A percentile compares a stretch with the other conserved stretches of the same genome.
These are phyloP conservation scores for Muntiacus muntjak DNA, from an alignment of 2,113 vertebrate species.

Conservation along the genomic window DNA sequence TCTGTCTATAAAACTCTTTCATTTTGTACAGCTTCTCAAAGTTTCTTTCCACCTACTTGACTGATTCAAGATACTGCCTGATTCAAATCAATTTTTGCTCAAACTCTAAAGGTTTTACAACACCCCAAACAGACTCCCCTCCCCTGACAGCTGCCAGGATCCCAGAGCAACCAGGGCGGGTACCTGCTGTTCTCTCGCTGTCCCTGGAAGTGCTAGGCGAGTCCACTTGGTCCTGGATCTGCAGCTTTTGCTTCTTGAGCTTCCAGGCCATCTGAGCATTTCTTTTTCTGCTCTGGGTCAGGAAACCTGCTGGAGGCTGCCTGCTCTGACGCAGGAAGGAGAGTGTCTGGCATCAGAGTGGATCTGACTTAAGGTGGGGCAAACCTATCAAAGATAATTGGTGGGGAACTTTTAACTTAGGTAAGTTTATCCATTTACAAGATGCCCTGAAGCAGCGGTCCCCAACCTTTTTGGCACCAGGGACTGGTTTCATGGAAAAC, in stretches of 20 bases:
- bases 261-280: rapidly evolving
- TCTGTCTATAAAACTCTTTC: rapidly evolving
- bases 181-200: not conserved
- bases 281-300: no score
- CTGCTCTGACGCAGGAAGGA: not conserved
- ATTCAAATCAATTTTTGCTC: not conserved
- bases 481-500: not conserved
- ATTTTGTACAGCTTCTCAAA: rapidly evolving
- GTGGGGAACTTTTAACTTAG: not conserved
- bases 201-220: not conserved
- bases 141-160: rapidly evolving
- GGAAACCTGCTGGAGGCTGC: not conserved
- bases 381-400: not conserved
- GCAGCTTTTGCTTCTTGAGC: rapidly evolving
- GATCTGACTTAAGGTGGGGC: not conserved
- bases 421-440: not conserved
- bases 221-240: not conserved
- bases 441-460: not conserved
- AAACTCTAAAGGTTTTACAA: not conserved
- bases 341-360: not conserved
- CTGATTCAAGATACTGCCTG: no score
- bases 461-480: not conserved
- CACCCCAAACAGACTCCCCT: rapidly evolving
- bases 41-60: not conserved
- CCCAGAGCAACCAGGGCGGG: rapidly evolving